phyloP scores from a whole-genome alignment of 2,113 vertebrate genomes.

The Bubo scandiacus region DNA sequence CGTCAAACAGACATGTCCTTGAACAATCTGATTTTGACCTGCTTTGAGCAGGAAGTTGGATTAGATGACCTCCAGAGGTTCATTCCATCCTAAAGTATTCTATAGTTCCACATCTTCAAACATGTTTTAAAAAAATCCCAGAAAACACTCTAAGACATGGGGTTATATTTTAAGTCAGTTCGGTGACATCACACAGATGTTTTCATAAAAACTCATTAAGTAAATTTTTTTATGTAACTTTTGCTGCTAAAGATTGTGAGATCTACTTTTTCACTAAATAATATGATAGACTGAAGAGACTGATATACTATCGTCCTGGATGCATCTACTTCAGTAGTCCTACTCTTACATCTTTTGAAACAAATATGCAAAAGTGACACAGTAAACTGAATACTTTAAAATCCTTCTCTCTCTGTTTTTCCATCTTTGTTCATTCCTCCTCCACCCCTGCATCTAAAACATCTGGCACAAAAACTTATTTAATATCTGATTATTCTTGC shows the following conservation, averaged over 20 bases:
- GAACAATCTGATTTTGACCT: neutral
- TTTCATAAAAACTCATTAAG: neutral
- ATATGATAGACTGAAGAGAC: neutral
- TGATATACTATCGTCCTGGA: neutral
- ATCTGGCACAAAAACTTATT: neutral
- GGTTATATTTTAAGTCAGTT: neutral
- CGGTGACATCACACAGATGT: neutral
- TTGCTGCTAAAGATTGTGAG: neutral
- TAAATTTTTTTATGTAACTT: neutral
- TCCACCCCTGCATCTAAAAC: neutral
- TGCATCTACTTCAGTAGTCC: neutral
- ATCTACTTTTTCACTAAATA: neutral
- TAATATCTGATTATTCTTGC: neutral
- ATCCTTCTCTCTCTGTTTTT: neutral
- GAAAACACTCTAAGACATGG: too few species aligned
- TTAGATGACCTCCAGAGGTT: neutral
- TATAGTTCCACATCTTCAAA: neutral
- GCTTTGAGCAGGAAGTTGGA: neutral
- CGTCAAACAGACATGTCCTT: neutral
- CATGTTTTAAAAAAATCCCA: neutral
- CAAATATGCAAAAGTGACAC: neutral
- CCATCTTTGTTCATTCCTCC: neutral
- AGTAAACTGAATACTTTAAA: neutral
- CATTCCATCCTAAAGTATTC: neutral
- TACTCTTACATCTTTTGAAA: neutral